phyloP scores from a whole-genome alignment of 2,888 invertebrate genomes.

The Phengaris alcon region DNA sequence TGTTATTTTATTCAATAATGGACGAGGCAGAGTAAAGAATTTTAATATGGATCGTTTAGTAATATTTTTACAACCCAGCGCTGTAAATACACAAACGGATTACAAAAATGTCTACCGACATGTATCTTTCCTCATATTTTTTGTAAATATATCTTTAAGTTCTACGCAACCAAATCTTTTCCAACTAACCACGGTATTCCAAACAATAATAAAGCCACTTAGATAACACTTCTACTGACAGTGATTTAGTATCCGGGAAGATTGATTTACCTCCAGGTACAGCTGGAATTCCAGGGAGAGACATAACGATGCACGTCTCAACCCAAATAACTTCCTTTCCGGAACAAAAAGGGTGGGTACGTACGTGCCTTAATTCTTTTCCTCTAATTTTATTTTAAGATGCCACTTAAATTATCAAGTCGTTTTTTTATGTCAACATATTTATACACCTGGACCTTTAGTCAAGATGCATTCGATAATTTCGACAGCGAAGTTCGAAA shows the following conservation, averaged over 20 bases:
- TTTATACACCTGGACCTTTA: neutral
- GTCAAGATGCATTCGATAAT: too few species aligned
- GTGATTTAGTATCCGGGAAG: conserved; percentile 3
- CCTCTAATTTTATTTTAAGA: neutral
- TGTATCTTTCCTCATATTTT: neutral
- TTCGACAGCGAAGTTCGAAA: too few species aligned
- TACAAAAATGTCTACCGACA: neutral
- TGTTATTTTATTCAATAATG: neutral
- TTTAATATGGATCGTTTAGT: neutral
- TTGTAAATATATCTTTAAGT: too few species aligned
- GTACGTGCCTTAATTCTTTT: neutral
- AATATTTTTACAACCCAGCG: neutral
- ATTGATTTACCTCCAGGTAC: neutral
- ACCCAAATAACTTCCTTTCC: neutral
- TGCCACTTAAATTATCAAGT: neutral
- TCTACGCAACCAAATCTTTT: too few species aligned
- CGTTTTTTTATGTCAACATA: neutral
- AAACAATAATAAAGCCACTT: too few species aligned
- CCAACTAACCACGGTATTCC: too few species aligned
- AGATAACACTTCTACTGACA: neutral
- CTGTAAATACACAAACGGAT: neutral
- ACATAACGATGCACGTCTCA: neutral
- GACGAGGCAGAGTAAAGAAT: neutral
- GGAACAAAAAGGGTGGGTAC: neutral
- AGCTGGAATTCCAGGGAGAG: neutral